Conservation (phyloP, 2,888 invertebrate species). For the Trissolcus japonicus region DNA sequence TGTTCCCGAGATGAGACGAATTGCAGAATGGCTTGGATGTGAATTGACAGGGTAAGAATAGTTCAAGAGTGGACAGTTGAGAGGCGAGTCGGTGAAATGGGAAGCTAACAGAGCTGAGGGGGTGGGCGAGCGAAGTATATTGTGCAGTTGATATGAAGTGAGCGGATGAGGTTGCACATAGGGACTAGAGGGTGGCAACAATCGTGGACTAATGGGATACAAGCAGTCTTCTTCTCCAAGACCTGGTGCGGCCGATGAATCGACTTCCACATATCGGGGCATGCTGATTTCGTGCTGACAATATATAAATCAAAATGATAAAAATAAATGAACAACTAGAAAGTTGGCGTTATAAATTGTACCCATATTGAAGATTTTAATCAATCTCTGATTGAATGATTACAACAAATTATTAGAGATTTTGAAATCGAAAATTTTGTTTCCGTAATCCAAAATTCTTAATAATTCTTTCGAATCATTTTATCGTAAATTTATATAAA, state of each 20-base stretch:
- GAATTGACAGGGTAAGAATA: constrained; percentile 27
- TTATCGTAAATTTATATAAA: no score
- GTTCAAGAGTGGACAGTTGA: constrained; percentile 40
- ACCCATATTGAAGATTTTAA: no score
- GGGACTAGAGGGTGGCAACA: constrained; percentile 69
- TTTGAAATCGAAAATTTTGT: no score
- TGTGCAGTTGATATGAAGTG: constrained; percentile 69
- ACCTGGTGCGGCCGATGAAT: constrained; percentile 66
- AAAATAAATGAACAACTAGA: constrained; percentile 2
- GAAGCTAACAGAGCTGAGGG: constrained; percentile 33
- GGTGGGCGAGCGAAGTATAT: constrained; percentile 61
- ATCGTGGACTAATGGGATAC: constrained; percentile 72
- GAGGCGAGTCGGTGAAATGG: constrained; percentile 28
- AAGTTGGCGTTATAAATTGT: neutral
- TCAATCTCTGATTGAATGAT: no score
- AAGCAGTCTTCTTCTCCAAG: constrained; percentile 73
- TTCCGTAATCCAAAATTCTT: no score
- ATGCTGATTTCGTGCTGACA: constrained; percentile 73
- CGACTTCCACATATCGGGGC: constrained; percentile 71
- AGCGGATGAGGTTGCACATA: constrained; percentile 72
- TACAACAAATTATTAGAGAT: no score
- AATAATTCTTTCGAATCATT: no score
- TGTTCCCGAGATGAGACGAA: constrained; percentile 42
- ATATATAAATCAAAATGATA: constrained; percentile 56
- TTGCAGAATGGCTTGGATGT: constrained; percentile 31